Evolutionary conservation across 2,888 invertebrate genomes (phyloP).

Genomic region (Cremastinae sp.): DNA sequence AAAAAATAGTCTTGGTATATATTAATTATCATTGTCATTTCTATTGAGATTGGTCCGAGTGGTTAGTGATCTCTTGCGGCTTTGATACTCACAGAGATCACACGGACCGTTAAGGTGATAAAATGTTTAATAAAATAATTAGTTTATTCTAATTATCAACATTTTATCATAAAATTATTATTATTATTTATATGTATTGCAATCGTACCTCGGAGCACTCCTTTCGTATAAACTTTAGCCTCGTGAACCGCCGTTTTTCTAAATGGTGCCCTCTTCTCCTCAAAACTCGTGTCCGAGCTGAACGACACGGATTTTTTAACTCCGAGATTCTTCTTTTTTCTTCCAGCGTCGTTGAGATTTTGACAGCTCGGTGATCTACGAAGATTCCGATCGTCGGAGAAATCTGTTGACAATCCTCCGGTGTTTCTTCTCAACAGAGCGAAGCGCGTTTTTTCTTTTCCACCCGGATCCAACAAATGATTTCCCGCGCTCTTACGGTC

Average conservation of each 20-base stretch:
- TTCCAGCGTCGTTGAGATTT: constrained; percentile 64
- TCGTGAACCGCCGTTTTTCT: constrained; percentile 74
- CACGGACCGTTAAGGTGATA: no score
- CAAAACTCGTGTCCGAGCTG: constrained; percentile 76
- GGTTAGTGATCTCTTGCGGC: no score
- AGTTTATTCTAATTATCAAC: no score
- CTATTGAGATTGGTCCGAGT: no score
- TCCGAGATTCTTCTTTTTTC: constrained; percentile 57
- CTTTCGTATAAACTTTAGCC: constrained; percentile 75
- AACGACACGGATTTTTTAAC: constrained; percentile 78
- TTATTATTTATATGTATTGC: no score
- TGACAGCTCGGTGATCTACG: constrained; percentile 66
- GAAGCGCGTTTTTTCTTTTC: constrained; percentile 44
- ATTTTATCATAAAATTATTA: no score
- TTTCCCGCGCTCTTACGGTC: constrained; percentile 34
- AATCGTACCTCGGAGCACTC: constrained; percentile 68
- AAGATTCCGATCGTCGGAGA: constrained; percentile 46
- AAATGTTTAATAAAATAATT: no score
- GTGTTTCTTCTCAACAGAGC: constrained; percentile 47
- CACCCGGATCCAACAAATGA: constrained; percentile 31
- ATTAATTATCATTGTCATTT: no score
- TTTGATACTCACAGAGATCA: no score
- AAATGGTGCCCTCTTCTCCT: constrained; percentile 68
- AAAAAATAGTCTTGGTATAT: no score
- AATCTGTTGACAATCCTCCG: constrained; percentile 20